These are phyloP conservation scores for Eumerus sabulonum DNA, from an alignment of 2,888 invertebrate species.

Conservation along the genomic window DNA sequence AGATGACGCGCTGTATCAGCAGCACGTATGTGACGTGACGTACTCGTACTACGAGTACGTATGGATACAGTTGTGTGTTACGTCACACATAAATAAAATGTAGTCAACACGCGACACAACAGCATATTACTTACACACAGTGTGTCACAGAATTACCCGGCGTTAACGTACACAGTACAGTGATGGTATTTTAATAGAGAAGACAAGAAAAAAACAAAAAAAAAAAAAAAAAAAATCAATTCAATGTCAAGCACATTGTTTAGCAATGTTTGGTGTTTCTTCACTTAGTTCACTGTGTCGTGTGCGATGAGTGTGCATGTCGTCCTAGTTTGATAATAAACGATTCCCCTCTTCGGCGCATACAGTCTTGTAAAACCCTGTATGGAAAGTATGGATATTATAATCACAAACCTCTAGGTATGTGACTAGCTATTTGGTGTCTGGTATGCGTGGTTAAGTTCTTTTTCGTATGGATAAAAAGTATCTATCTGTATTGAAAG, in stretches of 20 bases:
- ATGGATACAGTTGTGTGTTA: conserved; percentile 31
- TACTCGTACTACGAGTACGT: conserved; percentile 34
- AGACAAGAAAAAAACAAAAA: too few species aligned
- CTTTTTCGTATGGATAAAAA: conserved; percentile 37
- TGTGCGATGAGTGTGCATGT: conserved; percentile 39
- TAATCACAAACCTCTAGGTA: conserved; percentile 26
- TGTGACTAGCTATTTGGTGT: conserved; percentile 1
- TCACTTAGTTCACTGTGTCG: conserved; percentile 6
- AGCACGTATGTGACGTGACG: conserved; percentile 29
- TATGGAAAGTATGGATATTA: conserved; percentile 14
- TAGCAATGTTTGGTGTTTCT: not conserved
- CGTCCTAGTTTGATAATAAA: conserved; percentile 47
- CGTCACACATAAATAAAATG: conserved; percentile 49
- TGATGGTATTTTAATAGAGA: too few species aligned
- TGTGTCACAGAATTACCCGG: not conserved
- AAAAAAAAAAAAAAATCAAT: too few species aligned
- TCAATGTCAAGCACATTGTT: not conserved
- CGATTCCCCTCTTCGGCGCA: conserved; percentile 53
- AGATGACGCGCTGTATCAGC: conserved; percentile 14
- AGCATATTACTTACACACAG: not conserved
- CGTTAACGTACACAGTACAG: not conserved
- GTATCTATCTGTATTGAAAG: conserved; percentile 37
- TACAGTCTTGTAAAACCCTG: conserved; percentile 32
- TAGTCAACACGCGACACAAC: conserved; percentile 22
- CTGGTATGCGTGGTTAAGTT: conserved; percentile 57